These are phyloP conservation scores for Lasioglossum villosulum DNA, from an alignment of 2,888 invertebrate genomes.

Conservation along the genomic window DNA sequence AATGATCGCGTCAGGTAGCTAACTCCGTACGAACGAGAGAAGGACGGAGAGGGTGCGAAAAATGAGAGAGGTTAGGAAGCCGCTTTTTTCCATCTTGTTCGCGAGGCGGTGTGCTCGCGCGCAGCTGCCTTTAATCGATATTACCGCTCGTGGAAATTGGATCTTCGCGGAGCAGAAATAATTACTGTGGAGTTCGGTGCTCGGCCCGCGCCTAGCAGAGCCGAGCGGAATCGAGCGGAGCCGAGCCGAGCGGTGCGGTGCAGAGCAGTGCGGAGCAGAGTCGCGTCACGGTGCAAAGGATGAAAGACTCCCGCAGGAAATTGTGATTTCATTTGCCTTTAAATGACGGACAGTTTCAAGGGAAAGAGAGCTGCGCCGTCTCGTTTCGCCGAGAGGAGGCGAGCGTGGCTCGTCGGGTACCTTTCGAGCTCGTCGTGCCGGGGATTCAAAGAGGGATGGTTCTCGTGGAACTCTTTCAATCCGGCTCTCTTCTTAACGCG, in stretches of 20 bases:
- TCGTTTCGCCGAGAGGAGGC: background rate
- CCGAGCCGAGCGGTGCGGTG: no score
- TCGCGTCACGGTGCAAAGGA: slow-evolving; percentile 38
- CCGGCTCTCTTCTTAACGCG: slow-evolving; percentile 19
- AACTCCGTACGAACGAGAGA: background rate
- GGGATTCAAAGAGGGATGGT: slow-evolving; percentile 18
- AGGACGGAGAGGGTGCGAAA: background rate
- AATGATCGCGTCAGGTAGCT: background rate
- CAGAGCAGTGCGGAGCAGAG: background rate
- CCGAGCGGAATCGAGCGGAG: background rate
- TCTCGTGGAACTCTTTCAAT: slow-evolving; percentile 23
- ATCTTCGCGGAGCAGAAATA: slow-evolving; percentile 57
- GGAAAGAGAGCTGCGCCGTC: background rate
- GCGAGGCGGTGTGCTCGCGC: slow-evolving; percentile 15
- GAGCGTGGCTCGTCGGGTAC: background rate
- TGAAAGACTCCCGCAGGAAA: slow-evolving; percentile 69
- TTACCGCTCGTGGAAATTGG: slow-evolving; percentile 52
- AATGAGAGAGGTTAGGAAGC: background rate
- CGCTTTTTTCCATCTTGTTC: slow-evolving; percentile 23
- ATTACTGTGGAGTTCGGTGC: slow-evolving; percentile 37
- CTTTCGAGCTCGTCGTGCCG: slow-evolving; percentile 2
- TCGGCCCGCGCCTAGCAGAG: background rate
- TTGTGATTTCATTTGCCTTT: slow-evolving; percentile 70
- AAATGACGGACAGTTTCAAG: slow-evolving; percentile 49
- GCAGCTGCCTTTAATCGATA: slow-evolving; percentile 53